A percentile compares a stretch with the other conserved stretches of the same genome.
Conservation (phyloP, 2,888 invertebrate species). For the Meiosimyza platycephala region DNA sequence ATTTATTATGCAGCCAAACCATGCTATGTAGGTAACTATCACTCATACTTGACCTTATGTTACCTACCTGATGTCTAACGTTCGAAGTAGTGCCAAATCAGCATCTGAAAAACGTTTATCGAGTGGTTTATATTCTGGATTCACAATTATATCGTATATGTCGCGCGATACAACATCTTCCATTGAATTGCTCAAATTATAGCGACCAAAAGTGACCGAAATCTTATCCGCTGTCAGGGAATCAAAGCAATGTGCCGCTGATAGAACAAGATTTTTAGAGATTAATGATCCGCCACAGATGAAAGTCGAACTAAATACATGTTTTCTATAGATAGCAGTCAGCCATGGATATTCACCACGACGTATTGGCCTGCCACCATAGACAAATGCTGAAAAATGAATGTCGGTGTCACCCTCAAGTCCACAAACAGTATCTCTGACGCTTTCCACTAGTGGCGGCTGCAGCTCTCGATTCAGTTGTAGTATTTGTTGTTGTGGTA, state of each 20-base stretch:
- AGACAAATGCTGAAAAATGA: slow-evolving; percentile 47
- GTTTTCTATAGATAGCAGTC: slow-evolving; percentile 65
- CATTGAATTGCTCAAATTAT: slow-evolving; percentile 55
- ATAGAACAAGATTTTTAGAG: slow-evolving; percentile 56
- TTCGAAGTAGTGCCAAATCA: slow-evolving; percentile 69
- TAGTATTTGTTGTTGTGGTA: too few species aligned
- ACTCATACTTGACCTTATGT: background rate
- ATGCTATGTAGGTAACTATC: too few species aligned
- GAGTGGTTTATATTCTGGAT: slow-evolving; percentile 65
- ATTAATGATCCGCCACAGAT: slow-evolving; percentile 62
- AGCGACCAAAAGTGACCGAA: slow-evolving; percentile 66
- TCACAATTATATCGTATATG: slow-evolving; percentile 56
- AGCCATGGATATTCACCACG: slow-evolving; percentile 76
- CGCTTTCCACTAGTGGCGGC: too few species aligned
- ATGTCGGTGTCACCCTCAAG: slow-evolving; percentile 45
- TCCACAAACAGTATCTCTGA: slow-evolving; percentile 47
- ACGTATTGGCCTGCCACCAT: slow-evolving; percentile 48
- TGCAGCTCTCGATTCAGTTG: too few species aligned
- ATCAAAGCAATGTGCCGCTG: slow-evolving; percentile 67
- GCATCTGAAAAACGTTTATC: slow-evolving; percentile 60
- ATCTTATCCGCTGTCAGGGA: slow-evolving; percentile 47
- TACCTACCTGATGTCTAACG: slow-evolving; percentile 58
- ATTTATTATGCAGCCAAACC: too few species aligned
- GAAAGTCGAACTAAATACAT: slow-evolving; percentile 39
- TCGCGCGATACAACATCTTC: slow-evolving; percentile 49